Conservation (phyloP, 2,113 vertebrate genomes). For the Capricornis sumatraensis region DNA sequence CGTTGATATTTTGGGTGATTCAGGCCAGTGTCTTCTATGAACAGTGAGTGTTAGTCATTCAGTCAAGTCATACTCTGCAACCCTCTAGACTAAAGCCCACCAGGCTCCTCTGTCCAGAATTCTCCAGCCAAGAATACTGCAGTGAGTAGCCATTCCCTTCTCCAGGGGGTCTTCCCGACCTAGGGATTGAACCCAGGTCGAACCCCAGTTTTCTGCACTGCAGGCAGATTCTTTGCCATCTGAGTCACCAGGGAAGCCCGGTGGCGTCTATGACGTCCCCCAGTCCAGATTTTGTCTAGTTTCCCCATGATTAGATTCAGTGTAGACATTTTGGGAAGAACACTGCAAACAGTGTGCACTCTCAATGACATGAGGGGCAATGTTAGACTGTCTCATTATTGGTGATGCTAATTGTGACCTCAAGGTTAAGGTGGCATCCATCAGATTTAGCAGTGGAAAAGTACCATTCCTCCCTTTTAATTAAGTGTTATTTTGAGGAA, state of each 20-base stretch:
- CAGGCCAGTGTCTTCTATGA: not conserved
- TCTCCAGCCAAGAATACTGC: not conserved
- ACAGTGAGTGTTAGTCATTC: not conserved
- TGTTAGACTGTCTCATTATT: not conserved
- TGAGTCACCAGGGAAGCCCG: not conserved
- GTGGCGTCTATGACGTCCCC: not conserved
- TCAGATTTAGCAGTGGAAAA: not conserved
- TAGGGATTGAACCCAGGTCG: not conserved
- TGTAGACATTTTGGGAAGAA: not conserved
- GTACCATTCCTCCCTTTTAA: not conserved
- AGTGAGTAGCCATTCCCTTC: not conserved
- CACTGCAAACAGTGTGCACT: not conserved
- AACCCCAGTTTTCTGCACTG: not conserved
- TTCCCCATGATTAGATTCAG: not conserved
- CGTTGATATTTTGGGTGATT: constrained; percentile 20
- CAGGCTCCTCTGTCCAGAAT: not conserved
- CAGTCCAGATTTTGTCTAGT: not conserved
- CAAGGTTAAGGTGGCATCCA: not conserved
- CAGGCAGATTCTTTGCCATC: not conserved
- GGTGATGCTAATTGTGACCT: not conserved
- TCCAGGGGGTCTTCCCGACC: not conserved
- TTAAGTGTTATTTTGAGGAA: not conserved
- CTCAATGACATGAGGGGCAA: not conserved
- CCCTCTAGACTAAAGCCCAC: not conserved
- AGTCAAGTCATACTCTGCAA: not conserved